Base-by-base conservation (phyloP, 1,140 invertebrate species). In the Potamilus streckersoni region DNA sequence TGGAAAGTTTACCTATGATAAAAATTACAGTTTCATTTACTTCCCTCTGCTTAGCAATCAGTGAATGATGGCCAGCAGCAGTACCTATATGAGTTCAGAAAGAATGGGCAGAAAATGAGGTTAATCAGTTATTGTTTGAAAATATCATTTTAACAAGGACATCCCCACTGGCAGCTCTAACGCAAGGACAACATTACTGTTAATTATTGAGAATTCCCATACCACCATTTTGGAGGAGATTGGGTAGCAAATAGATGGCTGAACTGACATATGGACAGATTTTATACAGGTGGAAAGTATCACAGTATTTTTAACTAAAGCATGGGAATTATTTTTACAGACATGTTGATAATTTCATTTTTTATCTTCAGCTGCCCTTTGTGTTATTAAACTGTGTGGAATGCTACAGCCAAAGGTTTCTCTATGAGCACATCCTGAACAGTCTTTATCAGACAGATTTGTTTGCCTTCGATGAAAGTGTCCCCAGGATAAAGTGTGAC, bases 321-420 rank as follows among this genome's bases (percentile, higher is more conserved):
- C 38, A 49, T 49, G 38, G 2, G 6, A 11, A 49, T 49, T 49
- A 49, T 49, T 4, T 49, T 49, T 49, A 49, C 38, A 49, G 38
- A 49, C 11, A 49, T 49, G 38, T 49, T 49, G 38, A 49, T 49
- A 49, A 57, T 71, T 68, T 70, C 23, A 58, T 73, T 15, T 61
- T 79, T 68, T 49, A 68, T 23, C 76, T 81, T 27, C 62, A 93
- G 92, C 85, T 89, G n/a, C 84, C 82, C 11, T 90, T 92, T 82
- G 93, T 93, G 31, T 86, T 93, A 65, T 88, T 96, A n/a, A 95
- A 96, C 87, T 95, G 95, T 85, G 91, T 96, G 12, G 95, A 97
- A 86, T 95, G 94, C 84, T 94, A 94, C 83, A 92, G 92, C n/a
- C 88, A 91, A 3, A 94, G 93, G 89, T 93, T 95, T 69, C 89